These are phyloP conservation scores for Saguinus midas DNA, from an alignment of 2,113 vertebrate genomes.

Conservation along the genomic window DNA sequence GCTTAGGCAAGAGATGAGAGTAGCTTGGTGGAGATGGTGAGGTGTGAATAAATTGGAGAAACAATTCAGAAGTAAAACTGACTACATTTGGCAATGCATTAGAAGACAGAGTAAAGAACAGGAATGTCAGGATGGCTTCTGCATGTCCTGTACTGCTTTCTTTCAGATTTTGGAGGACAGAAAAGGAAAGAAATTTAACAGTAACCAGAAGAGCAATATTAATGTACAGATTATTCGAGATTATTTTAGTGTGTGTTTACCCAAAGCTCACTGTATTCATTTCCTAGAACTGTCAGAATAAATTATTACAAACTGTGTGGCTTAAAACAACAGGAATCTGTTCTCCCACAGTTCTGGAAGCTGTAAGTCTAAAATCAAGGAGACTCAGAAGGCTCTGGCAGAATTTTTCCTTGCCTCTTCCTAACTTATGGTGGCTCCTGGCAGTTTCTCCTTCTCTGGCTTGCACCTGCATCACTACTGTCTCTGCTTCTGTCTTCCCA, in stretches of 20 bases:
- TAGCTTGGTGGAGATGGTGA: background rate
- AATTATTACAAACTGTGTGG: background rate
- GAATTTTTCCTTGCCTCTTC: background rate
- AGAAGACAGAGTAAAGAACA: background rate
- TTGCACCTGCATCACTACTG: background rate
- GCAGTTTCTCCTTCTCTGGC: background rate
- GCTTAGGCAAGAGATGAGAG: background rate
- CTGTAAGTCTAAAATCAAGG: background rate
- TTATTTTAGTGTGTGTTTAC: background rate
- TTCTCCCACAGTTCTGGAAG: background rate
- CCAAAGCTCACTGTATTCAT: background rate
- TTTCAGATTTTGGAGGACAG: slow-evolving; percentile 11
- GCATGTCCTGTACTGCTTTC: background rate
- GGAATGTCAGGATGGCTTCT: background rate
- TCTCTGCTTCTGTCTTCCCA: background rate
- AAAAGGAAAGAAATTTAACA: background rate
- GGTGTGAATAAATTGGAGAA: background rate
- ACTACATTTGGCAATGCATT: background rate
- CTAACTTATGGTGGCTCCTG: background rate
- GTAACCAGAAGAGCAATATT: background rate
- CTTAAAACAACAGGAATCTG: background rate
- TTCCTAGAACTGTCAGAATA: background rate
- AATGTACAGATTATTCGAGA: background rate
- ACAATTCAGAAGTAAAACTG: background rate
- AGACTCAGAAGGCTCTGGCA: background rate